A percentile compares a stretch with the other conserved stretches of the same genome.
Evolutionary conservation across 1,140 invertebrate genomes (phyloP).

Genomic region (Drosophila orena): DNA sequence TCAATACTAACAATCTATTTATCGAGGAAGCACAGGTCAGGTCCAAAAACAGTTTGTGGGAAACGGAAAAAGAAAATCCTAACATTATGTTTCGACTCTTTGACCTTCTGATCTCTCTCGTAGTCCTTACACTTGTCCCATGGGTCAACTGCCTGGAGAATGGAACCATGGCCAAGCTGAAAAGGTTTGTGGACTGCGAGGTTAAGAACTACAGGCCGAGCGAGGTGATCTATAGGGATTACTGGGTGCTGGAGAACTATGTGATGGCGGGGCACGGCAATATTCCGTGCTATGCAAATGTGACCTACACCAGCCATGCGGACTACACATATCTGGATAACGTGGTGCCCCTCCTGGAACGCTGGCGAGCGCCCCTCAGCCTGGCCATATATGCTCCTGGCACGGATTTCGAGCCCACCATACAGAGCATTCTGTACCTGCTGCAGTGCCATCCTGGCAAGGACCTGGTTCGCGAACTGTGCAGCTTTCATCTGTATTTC

Average conservation of each 20-base stretch:
- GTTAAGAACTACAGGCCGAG: conserved; percentile 87
- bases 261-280: conserved; percentile 87
- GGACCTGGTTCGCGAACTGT: conserved; percentile 88
- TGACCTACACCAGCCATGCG: conserved; percentile 96
- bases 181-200: conserved; percentile 85
- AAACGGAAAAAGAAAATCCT: not conserved
- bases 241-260: conserved; percentile 95
- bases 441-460: conserved; percentile 87
- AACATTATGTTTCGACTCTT: conserved; percentile 1
- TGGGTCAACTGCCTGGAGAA: not conserved
- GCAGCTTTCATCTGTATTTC: conserved; percentile 94
- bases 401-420: conserved; percentile 87
- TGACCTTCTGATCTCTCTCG: not conserved
- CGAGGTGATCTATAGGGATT: conserved; percentile 91
- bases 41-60: not conserved
- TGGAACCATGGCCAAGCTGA: not conserved
- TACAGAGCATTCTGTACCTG: conserved; percentile 88
- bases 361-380: conserved; percentile 89
- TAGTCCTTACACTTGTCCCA: not conserved
- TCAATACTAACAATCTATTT: not conserved
- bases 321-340: conserved; percentile 96
- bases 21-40: not conserved
- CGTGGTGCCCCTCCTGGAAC: conserved; percentile 91
- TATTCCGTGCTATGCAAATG: conserved; percentile 89
- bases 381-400: conserved; percentile 91